Conservation (phyloP, 1,140 invertebrate genomes). For the Drosophila micromelanica region DNA sequence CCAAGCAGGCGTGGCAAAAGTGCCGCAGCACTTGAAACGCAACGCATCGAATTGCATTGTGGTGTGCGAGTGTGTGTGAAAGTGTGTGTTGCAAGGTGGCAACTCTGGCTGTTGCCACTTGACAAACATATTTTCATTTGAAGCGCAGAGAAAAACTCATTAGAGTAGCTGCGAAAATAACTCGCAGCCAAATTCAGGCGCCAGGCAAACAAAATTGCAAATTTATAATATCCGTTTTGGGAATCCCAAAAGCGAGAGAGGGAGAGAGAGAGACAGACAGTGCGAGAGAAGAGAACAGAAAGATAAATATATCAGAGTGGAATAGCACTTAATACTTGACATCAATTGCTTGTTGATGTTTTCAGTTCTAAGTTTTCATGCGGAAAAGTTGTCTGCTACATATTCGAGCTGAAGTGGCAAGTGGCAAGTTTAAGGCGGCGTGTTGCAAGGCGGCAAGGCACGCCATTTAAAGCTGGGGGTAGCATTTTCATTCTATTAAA, state of each 20-base stretch:
- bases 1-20: constrained; percentile 41
- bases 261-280: neutral
- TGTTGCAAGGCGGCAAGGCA: no score
- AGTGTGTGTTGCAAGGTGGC: constrained; percentile 21
- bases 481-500: constrained; percentile 80
- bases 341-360: constrained; percentile 71
- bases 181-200: constrained; percentile 39
- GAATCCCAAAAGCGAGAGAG: neutral
- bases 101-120: constrained; percentile 32
- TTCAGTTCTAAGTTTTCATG: constrained; percentile 58
- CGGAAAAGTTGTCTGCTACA: constrained; percentile 68
- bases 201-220: constrained; percentile 71
- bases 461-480: constrained; percentile 40
- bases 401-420: constrained; percentile 27
- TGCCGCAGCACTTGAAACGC: constrained; percentile 30
- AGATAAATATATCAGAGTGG: neutral
- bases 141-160: constrained; percentile 71
- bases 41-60: constrained; percentile 61
- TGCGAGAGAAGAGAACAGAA: neutral
- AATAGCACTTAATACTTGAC: constrained; percentile 48
- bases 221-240: constrained; percentile 75
- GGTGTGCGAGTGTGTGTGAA: constrained; percentile 10
- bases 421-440: constrained; percentile 7
- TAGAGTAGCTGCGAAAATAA: constrained; percentile 68
- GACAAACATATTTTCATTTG: constrained; percentile 79